phyloP scores from a whole-genome alignment of 2,113 vertebrate genomes.

The Tapirus terrestris region DNA sequence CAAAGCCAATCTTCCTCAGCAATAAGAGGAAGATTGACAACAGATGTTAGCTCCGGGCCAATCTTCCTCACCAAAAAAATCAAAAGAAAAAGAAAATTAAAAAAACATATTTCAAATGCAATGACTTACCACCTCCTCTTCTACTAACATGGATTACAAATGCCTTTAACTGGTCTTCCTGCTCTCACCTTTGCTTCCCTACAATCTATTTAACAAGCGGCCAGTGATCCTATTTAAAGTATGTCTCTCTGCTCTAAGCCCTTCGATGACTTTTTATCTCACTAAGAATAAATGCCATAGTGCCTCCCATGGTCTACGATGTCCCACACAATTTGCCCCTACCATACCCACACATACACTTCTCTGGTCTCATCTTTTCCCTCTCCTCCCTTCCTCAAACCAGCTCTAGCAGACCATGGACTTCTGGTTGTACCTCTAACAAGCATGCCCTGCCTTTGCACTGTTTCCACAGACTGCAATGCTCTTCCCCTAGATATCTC shows the following conservation, averaged over 20 bases:
- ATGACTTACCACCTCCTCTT: not conserved
- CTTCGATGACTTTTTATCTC: not conserved
- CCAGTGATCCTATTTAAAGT: not conserved
- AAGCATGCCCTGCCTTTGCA: not conserved
- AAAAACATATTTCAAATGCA: not conserved
- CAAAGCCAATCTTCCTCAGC: too few species aligned
- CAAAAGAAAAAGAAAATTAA: too few species aligned
- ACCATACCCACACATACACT: not conserved
- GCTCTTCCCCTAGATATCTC: not conserved
- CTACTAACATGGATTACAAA: slow-evolving; percentile 21
- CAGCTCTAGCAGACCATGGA: not conserved
- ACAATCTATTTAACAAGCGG: not conserved
- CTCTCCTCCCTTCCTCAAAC: not conserved
- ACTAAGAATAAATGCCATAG: not conserved
- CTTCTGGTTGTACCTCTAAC: not conserved
- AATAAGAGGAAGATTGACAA: too few species aligned
- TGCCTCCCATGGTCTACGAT: not conserved
- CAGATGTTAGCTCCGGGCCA: too few species aligned
- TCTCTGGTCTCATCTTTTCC: not conserved
- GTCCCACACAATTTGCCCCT: not conserved
- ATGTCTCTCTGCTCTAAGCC: not conserved
- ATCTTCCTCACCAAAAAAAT: too few species aligned
- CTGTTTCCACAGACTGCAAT: not conserved
- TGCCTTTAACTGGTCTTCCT: not conserved
- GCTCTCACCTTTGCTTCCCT: not conserved